Base-by-base conservation (phyloP, 2,797 vertebrate genomes). In the Syngnathus rostellatus region DNA sequence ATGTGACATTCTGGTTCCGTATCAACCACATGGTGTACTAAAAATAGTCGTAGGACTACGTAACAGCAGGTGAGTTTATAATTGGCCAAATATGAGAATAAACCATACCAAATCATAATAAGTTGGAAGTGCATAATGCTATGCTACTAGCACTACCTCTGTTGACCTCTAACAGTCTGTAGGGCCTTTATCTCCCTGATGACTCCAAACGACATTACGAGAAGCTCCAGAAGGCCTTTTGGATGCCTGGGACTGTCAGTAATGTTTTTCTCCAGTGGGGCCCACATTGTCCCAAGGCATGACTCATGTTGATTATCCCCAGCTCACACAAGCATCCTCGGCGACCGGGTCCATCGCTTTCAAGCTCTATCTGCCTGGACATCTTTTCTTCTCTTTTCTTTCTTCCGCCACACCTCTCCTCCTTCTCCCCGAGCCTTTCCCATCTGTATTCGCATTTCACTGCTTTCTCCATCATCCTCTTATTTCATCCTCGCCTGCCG, bases 111-210 rank as follows among this genome's bases (percentile, higher is more conserved):
- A 37, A 1, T n/a, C 8, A 21, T 37, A 19, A 31, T 14, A 17
- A 37, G 5, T n/a, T n/a, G 21, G 21, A 11, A 41, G 16, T 54
- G 51, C 23, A 23, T 4, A 12, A 3, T n/a, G 14, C 14, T 14
- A 39, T 70, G 80, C 72, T 31, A 76, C 82, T 68, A 81, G 68
- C 73, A 82, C 81, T 2, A 68, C 59, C 25, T 25, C 25, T 25
- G 73, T 67, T 86, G 83, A 81, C 82, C 84, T 86, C 76, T 64
- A 69, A 77, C 73, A 59, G 60, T 62, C 60, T 62, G 21, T 23
- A 9, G 23, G 23, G 60, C 40, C 60, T 62, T 46, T 62, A 41
- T 46, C 41, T 62, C 60, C 23, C 41, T 8, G 41, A 43, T 62
- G 60, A 62, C 60, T 60, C 43, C 9, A 51, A 72, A 71, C 71